Conservation (phyloP, 2,888 invertebrate species). For the Andrena fulva region DNA sequence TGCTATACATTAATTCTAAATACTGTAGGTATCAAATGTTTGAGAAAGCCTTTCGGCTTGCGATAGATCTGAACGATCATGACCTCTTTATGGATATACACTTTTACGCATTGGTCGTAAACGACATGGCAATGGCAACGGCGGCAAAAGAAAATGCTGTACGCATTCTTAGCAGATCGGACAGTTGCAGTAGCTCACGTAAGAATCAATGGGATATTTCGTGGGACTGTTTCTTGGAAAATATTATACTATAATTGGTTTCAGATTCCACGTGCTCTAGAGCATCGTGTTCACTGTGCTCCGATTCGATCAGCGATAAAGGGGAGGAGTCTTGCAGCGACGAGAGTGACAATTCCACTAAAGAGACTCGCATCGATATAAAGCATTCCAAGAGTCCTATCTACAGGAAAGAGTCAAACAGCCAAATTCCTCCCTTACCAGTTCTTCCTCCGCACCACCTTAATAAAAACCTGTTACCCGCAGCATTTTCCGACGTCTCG, state of each 20-base stretch:
- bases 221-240: neutral
- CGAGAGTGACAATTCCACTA: conserved; percentile 78
- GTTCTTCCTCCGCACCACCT: conserved; percentile 71
- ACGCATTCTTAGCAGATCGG: conserved; percentile 83
- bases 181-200: conserved; percentile 83
- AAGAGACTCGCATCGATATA: conserved; percentile 75
- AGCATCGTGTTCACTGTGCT: conserved; percentile 89
- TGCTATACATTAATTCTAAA: conserved; percentile 7
- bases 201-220: conserved; percentile 60
- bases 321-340: conserved; percentile 83
- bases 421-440: conserved; percentile 82
- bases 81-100: conserved; percentile 95
- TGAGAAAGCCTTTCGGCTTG: conserved; percentile 94
- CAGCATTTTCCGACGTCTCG: conserved; percentile 70
- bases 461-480: conserved; percentile 68
- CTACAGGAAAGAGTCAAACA: conserved; percentile 82
- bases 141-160: conserved; percentile 91
- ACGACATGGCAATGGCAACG: conserved; percentile 88
- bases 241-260: conserved; percentile 75
- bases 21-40: conserved; percentile 88
- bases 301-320: conserved; percentile 84
- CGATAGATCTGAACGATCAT: conserved; percentile 93
- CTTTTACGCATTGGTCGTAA: conserved; percentile 89
- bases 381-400: conserved; percentile 83
- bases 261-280: conserved; percentile 90